These are phyloP conservation scores for Crotalus horridus DNA, from an alignment of 2,113 vertebrate genomes.

Conservation along the genomic window DNA sequence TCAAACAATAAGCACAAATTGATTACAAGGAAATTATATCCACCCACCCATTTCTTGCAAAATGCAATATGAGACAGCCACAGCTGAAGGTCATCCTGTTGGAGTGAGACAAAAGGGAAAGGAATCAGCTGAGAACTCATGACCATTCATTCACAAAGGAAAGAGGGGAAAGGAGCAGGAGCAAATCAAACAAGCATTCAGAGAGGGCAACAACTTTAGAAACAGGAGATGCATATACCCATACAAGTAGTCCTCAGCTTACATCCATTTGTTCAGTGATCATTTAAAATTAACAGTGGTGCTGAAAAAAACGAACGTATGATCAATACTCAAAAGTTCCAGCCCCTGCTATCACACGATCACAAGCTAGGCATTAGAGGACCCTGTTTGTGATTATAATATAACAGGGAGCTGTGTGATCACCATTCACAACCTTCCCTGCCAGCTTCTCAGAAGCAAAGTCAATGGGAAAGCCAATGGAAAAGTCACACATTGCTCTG, in stretches of 20 bases:
- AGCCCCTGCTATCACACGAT: background rate
- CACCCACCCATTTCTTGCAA: constrained; percentile 95
- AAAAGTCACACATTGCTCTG: background rate
- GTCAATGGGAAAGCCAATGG: background rate
- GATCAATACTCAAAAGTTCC: background rate
- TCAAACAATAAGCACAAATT: background rate
- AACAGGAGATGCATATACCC: background rate
- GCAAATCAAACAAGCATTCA: background rate
- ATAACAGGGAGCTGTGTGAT: background rate
- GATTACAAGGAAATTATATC: background rate
- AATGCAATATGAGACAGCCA: constrained; percentile 95
- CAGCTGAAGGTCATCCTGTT: constrained; percentile 89
- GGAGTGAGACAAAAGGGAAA: constrained; percentile 16
- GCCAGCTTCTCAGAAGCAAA: background rate
- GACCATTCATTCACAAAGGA: background rate
- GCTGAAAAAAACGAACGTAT: background rate
- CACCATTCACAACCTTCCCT: background rate
- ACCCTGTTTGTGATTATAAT: background rate
- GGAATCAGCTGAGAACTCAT: background rate
- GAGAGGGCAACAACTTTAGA: background rate
- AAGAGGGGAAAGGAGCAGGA: background rate
- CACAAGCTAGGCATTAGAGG: background rate
- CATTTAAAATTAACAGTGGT: background rate
- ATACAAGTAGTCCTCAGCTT: background rate
- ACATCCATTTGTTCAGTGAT: background rate